A percentile compares a stretch with the other conserved stretches of the same genome.
These are phyloP conservation scores for Monochamus alternatus DNA, from an alignment of 2,888 invertebrate species.

Conservation along the genomic window DNA sequence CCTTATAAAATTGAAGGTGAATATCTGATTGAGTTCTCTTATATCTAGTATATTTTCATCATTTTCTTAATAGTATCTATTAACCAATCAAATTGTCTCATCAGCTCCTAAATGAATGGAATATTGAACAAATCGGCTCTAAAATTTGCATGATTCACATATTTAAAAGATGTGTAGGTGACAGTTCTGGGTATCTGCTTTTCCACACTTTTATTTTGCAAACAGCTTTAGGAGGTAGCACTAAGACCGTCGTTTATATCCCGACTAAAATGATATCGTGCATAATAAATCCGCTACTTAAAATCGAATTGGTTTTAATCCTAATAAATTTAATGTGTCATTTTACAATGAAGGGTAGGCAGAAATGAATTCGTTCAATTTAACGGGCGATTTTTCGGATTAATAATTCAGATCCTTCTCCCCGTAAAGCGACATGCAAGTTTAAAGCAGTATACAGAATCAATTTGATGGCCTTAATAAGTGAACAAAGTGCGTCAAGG, in stretches of 20 bases:
- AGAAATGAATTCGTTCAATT: slow-evolving; percentile 47
- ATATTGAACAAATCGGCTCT: too few species aligned
- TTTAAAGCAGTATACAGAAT: slow-evolving; percentile 55
- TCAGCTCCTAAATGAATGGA: too few species aligned
- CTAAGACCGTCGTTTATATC: background rate
- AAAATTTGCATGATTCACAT: too few species aligned
- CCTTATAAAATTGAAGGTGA: too few species aligned
- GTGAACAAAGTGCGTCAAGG: slow-evolving; percentile 63
- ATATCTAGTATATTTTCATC: too few species aligned
- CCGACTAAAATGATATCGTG: background rate
- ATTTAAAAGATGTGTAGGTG: too few species aligned
- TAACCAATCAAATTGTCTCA: too few species aligned
- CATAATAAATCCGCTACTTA: slow-evolving; percentile 38
- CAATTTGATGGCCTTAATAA: slow-evolving; percentile 60
- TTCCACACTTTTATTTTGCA: too few species aligned
- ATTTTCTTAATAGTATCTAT: too few species aligned
- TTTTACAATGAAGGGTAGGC: slow-evolving; percentile 38
- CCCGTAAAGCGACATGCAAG: slow-evolving; percentile 48
- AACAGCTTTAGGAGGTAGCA: too few species aligned
- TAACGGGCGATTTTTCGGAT: slow-evolving; percentile 42
- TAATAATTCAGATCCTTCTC: slow-evolving; percentile 40
- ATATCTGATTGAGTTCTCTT: too few species aligned
- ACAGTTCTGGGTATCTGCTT: too few species aligned
- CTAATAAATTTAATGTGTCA: slow-evolving; percentile 45
- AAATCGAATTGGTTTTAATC: slow-evolving; percentile 41